Evolutionary conservation across 2,113 vertebrate genomes (phyloP).

Genomic region (Hirundichthys speculiger): DNA sequence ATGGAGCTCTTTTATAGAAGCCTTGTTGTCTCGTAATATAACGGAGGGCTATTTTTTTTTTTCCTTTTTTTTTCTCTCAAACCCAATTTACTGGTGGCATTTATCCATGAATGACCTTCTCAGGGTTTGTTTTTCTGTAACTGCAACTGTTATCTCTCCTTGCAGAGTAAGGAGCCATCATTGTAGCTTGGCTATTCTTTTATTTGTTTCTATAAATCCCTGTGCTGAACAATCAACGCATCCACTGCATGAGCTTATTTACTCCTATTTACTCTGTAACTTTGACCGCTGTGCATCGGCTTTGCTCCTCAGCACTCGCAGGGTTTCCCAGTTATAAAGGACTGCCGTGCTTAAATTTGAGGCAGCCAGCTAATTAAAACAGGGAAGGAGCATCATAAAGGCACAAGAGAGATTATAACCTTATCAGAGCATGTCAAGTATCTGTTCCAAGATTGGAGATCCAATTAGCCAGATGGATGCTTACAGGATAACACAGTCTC

Average conservation of each 20-base stretch:
- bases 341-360: slow-evolving; percentile 35
- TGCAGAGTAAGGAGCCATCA: slow-evolving; percentile 64
- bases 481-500: slow-evolving; percentile 38
- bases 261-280: slow-evolving; percentile 7
- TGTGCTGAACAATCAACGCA: slow-evolving; percentile 28
- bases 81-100: slow-evolving; percentile 77
- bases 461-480: slow-evolving; percentile 71
- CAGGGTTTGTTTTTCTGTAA: slow-evolving; percentile 62
- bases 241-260: slow-evolving; percentile 26
- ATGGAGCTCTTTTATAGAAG: slow-evolving; percentile 70
- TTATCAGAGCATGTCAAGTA: slow-evolving; percentile 68
- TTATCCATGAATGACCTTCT: slow-evolving; percentile 79
- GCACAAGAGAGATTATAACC: slow-evolving; percentile 71
- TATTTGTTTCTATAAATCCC: slow-evolving; percentile 6
- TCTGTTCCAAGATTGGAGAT: slow-evolving; percentile 56
- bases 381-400: slow-evolving; percentile 35
- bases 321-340: slow-evolving; percentile 5
- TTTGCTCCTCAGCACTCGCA: background rate
- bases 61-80: slow-evolving; percentile 33
- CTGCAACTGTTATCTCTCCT: slow-evolving; percentile 51
- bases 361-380: slow-evolving; percentile 66
- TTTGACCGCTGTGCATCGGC: slow-evolving; percentile 9
- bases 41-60: slow-evolving; percentile 11
- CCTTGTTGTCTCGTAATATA: slow-evolving; percentile 72
- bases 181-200: slow-evolving; percentile 55